Conservation (phyloP, 2,888 invertebrate genomes). For the Conops quadrifasciatus region DNA sequence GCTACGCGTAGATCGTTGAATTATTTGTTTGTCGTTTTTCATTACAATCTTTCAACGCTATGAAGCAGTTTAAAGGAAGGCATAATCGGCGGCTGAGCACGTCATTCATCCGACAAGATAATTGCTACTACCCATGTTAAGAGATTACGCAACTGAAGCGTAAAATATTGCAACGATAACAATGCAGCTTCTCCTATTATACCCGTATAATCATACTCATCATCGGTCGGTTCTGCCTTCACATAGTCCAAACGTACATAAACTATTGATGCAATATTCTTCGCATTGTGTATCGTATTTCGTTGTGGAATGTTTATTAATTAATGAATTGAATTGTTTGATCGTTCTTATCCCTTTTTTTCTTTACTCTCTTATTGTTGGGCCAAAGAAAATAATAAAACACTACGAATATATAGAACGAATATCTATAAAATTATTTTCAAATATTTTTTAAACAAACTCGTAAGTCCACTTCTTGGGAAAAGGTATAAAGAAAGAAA, state of each 20-base stretch:
- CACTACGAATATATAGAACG: no score
- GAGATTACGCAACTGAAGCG: conserved; percentile 49
- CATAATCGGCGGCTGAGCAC: conserved; percentile 12
- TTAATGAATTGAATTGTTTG: neutral
- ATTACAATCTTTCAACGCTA: conserved; percentile 4
- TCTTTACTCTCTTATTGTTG: neutral
- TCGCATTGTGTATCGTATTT: conserved; percentile 18
- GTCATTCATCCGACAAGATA: conserved; percentile 35
- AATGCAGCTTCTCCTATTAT: conserved; percentile 19
- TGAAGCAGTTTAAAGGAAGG: neutral
- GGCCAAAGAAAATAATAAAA: neutral
- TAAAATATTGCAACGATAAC: conserved; percentile 42
- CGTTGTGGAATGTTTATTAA: neutral
- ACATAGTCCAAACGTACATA: neutral
- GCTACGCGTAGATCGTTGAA: neutral
- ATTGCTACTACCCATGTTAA: conserved; percentile 39
- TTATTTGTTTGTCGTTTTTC: conserved; percentile 5
- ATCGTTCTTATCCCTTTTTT: neutral
- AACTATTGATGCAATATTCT: neutral
- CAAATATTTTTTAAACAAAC: neutral
- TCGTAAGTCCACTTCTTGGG: no score
- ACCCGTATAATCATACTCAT: conserved; percentile 1
- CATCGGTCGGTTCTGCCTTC: conserved; percentile 13
- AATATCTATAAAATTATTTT: neutral
- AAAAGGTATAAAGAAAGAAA: no score